These are phyloP conservation scores for Malacoraja senta DNA, from an alignment of 2,797 vertebrate species.

Conservation along the genomic window DNA sequence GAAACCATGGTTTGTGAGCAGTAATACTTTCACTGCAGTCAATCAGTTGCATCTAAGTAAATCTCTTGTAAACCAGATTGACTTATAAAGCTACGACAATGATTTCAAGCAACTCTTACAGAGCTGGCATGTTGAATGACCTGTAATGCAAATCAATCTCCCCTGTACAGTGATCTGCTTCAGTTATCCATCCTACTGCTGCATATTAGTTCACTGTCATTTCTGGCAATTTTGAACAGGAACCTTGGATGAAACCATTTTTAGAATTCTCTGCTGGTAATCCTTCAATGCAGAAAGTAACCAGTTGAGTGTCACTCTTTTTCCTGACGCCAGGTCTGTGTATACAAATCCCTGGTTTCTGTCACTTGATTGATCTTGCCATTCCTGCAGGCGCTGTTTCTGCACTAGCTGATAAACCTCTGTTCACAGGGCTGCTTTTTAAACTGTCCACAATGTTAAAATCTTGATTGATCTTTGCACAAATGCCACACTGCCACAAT, in stretches of 20 bases:
- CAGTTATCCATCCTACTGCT: constrained; percentile 11
- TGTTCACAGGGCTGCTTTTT: not conserved
- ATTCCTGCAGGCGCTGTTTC: not conserved
- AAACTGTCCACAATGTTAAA: not conserved
- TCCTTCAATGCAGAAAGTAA: not conserved
- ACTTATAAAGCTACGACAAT: not conserved
- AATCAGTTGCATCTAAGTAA: not conserved
- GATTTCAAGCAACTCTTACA: not conserved
- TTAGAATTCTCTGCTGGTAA: constrained; percentile 13
- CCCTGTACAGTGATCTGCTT: not conserved
- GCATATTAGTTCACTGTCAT: constrained; percentile 7
- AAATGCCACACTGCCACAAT: not conserved
- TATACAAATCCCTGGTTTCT: not conserved
- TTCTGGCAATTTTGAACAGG: not conserved
- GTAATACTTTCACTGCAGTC: not conserved
- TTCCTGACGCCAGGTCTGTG: not conserved
- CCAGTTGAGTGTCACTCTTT: not conserved
- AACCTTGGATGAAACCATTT: not conserved
- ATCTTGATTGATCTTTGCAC: not conserved
- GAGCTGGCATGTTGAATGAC: not conserved
- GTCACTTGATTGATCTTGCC: not conserved
- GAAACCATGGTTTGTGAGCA: not conserved
- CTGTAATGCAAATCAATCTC: constrained; percentile 1
- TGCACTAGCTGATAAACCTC: not conserved
- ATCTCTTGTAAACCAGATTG: not conserved